phyloP scores from a whole-genome alignment of 1,140 invertebrate species.

The Rhyacophila brunnea region DNA sequence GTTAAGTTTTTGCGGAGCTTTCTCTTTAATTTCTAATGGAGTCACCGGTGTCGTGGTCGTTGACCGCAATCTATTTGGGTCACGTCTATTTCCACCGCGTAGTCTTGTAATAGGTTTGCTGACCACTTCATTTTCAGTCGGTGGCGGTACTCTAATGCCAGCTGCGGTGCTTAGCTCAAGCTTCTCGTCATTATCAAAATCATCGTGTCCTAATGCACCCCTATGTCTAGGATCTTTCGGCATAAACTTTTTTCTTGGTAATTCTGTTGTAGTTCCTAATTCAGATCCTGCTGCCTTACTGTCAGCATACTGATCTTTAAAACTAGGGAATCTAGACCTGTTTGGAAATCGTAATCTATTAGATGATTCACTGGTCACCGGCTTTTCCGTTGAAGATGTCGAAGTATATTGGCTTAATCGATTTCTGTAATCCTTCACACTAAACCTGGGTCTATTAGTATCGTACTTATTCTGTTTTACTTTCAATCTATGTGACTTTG shows the following conservation, averaged over 20 bases:
- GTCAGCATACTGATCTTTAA: constrained; percentile 40
- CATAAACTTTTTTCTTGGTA: constrained; percentile 45
- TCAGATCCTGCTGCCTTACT: constrained; percentile 34
- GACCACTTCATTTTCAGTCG: constrained; percentile 19
- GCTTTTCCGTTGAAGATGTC: constrained; percentile 51
- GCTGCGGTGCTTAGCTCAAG: constrained; percentile 10
- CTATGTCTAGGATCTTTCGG: constrained; percentile 52
- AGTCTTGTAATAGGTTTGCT: constrained; percentile 17
- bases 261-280: constrained; percentile 45
- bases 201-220: constrained; percentile 30
- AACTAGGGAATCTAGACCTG: constrained; percentile 41
- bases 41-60: constrained; percentile 33
- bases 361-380: constrained; percentile 36
- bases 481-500: constrained; percentile 36
- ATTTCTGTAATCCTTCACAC: constrained; percentile 60
- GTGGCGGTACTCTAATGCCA: neutral
- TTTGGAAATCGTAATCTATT: constrained; percentile 48
- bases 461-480: constrained; percentile 46
- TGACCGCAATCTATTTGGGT: constrained; percentile 35
- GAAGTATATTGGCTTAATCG: constrained; percentile 51
- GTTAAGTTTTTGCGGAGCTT: constrained; percentile 15
- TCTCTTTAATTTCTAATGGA: constrained; percentile 11
- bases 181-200: constrained; percentile 37
- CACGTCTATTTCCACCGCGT: constrained; percentile 25
- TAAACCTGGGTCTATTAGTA: constrained; percentile 56